Evolutionary conservation across 2,113 vertebrate genomes (phyloP), one percentile per base, ranked within the genome.

Genomic region (Bostrychus sinensis): DNA sequence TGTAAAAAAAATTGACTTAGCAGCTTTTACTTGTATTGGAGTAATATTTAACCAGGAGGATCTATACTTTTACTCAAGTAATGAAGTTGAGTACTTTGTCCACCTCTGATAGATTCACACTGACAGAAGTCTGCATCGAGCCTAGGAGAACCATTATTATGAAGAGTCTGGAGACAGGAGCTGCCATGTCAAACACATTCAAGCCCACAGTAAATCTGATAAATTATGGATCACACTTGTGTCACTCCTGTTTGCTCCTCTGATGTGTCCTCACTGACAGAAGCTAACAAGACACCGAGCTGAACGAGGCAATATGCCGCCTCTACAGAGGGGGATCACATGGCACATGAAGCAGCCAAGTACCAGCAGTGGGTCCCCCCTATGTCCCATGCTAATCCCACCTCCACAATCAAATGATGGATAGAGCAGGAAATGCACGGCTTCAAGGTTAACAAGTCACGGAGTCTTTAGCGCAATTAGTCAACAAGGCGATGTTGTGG

Each of bases 311-410:
- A 78, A 70, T 71, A 64, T 78, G 81, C 48, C 48, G 46, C 60
- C 69, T 65, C 43, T 64, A 38, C 45, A 69, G 62, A 78, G 36
- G 39, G 20, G 37, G 62, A 56, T 83, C 75, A 75, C 42, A 65
- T 8, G 54, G 75, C 59, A 80, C 82, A 76, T 78, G 77, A 78
- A 57, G 73, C 77, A 80, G 66, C 75, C 51, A 66, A 72, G n/a
- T n/a, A n/a, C n/a, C 61, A 65, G 39, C 64, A 62, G 60, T 3
- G 8, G 57, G 17, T 12, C 28, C 25, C 56, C 60, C 77, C 50
- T 11, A n/a, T n/a, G 76, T 81, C 50, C 62, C 5, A 32, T 53
- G 37, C 13, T 66, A 37, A 62, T 56, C 51, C 28, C 39, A 56
- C 56, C 46, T 70, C 11, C 16, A 14, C 19, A 41, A 39, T 45